Base-by-base conservation (phyloP, 2,888 invertebrate genomes). In the Nebria brevicollis region DNA sequence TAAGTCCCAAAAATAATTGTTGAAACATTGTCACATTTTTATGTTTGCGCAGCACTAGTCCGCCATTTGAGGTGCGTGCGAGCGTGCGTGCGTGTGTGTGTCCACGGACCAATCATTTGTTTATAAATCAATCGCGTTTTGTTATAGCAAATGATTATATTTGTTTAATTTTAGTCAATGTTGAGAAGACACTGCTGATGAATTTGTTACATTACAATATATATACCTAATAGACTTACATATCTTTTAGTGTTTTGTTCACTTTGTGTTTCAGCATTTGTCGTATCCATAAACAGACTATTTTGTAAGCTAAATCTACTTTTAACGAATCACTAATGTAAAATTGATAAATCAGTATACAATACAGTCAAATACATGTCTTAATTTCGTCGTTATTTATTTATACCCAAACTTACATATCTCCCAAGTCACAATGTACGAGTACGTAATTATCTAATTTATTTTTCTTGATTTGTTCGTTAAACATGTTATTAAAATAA, bases 361-460 rank as follows among this genome's bases (percentile, higher is more conserved):
- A 80, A 54, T 80, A 80, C 75, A 79, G 78, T 80, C 75, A 80
- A 75, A 70, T 80, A 80, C 75, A 80, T 80, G 80, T 80, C 80
- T 80, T 80, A 54, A 20, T 11, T 54, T 54, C 8, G 54, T 54
- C 54, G 54, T 54, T 54, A 11, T 13, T 54, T 7, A 54, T 54
- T 13, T 54, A 7, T 7, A 11, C 54, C 54, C 13, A 6, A 54
- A 54, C 54, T 54, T 1, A 54, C 2, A 5, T 54, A 54, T 54
- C 20, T 20, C 20, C 20, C 20, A 20, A 20, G 20, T 20, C 34
- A 34, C 34, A 1, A 34, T 34, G 34, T 20, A 20, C 20, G 20
- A 20, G 20, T 20, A 34, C 5, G 5, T 34, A 34, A 34, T 5
- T 5, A 34, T 34, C 34, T 5, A 34, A 34, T 34, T 34, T 34